Conservation (phyloP, 2,888 invertebrate genomes). For the Drosophila niveifrons region DNA sequence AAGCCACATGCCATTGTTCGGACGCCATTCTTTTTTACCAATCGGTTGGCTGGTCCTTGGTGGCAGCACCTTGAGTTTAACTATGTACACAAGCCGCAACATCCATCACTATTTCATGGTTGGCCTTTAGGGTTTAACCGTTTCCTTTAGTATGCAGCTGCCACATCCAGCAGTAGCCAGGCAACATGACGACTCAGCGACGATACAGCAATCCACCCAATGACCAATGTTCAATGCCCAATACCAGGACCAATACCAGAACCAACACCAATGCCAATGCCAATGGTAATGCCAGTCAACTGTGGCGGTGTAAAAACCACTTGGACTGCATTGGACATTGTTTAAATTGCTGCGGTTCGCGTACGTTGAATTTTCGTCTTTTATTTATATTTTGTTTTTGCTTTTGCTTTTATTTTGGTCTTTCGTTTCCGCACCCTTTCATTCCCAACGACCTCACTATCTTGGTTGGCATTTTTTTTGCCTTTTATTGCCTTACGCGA, state of each 20-base stretch:
- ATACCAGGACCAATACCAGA: constrained; percentile 13
- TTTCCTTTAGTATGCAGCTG: constrained; percentile 57
- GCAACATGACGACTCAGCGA: not conserved
- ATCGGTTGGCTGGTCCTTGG: constrained; percentile 43
- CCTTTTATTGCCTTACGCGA: constrained; percentile 52
- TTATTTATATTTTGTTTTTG: constrained; percentile 60
- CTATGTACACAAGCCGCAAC: constrained; percentile 58
- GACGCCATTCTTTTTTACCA: constrained; percentile 1
- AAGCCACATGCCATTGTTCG: constrained; percentile 17
- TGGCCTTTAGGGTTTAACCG: constrained; percentile 54
- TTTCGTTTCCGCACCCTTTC: constrained; percentile 4
- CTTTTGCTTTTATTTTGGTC: constrained; percentile 62
- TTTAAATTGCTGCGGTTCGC: constrained; percentile 78
- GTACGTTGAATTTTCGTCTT: constrained; percentile 69
- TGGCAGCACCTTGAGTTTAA: constrained; percentile 42
- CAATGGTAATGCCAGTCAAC: constrained; percentile 43
- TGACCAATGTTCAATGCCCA: not conserved
- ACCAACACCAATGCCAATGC: constrained; percentile 17
- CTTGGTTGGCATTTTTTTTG: constrained; percentile 24
- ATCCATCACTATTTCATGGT: constrained; percentile 71
- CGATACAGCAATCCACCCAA: not conserved
- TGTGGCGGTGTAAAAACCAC: constrained; percentile 68
- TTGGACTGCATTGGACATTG: constrained; percentile 77
- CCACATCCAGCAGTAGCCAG: constrained; percentile 14
- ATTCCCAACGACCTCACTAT: not conserved